Percentiles rank a stretch among this genome's conserved stretches.
These are phyloP conservation scores for Drosophila robusta DNA, from an alignment of 2,888 invertebrate genomes.

Conservation along the genomic window DNA sequence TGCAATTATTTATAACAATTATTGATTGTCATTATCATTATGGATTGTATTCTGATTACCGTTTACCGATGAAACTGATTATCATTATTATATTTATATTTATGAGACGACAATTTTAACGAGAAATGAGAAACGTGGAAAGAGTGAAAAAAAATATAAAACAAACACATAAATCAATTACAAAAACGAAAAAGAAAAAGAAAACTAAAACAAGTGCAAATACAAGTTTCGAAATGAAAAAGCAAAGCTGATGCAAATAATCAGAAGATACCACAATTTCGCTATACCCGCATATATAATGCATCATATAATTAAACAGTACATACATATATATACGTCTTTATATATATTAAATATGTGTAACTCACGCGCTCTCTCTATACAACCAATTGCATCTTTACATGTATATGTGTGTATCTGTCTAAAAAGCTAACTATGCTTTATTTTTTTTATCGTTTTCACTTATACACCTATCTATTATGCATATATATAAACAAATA, in stretches of 20 bases:
- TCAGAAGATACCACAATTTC: constrained; percentile 29
- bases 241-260: constrained; percentile 28
- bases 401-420: constrained; percentile 44
- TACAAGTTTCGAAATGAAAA: constrained; percentile 25
- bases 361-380: constrained; percentile 36
- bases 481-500: constrained; percentile 4
- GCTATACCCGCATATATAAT: constrained; percentile 18
- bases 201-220: constrained; percentile 33
- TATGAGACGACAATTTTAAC: constrained; percentile 18
- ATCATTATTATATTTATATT: constrained; percentile 16
- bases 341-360: constrained; percentile 22
- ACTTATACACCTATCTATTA: no score
- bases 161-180: constrained; percentile 42
- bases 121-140: not conserved
- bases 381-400: constrained; percentile 18
- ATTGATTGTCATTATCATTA: constrained; percentile 51
- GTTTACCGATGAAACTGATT: constrained; percentile 21
- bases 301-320: constrained; percentile 18
- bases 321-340: constrained; percentile 9
- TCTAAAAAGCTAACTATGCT: constrained; percentile 30
- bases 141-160: constrained; percentile 5
- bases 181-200: constrained; percentile 4
- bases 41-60: constrained; percentile 26
- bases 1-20: constrained; percentile 23
- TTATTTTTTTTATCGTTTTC: constrained; percentile 4